These are phyloP conservation scores for Periphyllus acericola DNA, from an alignment of 2,888 invertebrate species.

Conservation along the genomic window DNA sequence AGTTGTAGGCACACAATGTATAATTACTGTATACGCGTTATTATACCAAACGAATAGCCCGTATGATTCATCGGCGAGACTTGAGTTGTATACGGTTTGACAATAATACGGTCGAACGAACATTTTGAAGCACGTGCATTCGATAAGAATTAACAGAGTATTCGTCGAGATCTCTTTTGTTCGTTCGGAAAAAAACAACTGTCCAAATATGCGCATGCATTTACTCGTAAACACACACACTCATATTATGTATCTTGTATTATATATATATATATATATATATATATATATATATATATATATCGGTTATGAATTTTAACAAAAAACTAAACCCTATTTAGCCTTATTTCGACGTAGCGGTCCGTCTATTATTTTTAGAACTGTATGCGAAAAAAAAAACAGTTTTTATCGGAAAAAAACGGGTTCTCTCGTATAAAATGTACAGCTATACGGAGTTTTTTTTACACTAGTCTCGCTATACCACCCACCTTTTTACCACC, in stretches of 20 bases:
- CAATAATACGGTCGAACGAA: slow-evolving; percentile 43
- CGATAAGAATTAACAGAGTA: slow-evolving; percentile 47
- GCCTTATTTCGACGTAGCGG: slow-evolving; percentile 24
- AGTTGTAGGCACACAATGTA: no score
- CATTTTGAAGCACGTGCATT: slow-evolving; percentile 43
- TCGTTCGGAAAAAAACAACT: slow-evolving; percentile 46
- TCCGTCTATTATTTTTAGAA: slow-evolving; percentile 58
- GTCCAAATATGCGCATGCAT: slow-evolving; percentile 49
- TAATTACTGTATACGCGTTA: neutral
- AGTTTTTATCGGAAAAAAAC: slow-evolving; percentile 55
- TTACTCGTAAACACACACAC: neutral
- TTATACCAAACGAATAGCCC: neutral
- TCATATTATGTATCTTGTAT: neutral
- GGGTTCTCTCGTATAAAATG: slow-evolving; percentile 42
- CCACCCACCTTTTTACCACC: slow-evolving; percentile 55
- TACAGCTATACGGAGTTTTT: slow-evolving; percentile 1
- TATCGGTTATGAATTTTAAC: slow-evolving; percentile 49
- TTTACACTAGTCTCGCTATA: slow-evolving; percentile 13
- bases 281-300: neutral
- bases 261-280: neutral
- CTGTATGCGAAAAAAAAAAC: slow-evolving; percentile 41
- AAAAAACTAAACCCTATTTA: slow-evolving; percentile 54
- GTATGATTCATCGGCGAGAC: neutral
- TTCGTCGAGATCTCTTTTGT: neutral
- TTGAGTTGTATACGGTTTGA: slow-evolving; percentile 18